phyloP scores from a whole-genome alignment of 2,113 vertebrate species.

The Actenoides lindsayi region DNA sequence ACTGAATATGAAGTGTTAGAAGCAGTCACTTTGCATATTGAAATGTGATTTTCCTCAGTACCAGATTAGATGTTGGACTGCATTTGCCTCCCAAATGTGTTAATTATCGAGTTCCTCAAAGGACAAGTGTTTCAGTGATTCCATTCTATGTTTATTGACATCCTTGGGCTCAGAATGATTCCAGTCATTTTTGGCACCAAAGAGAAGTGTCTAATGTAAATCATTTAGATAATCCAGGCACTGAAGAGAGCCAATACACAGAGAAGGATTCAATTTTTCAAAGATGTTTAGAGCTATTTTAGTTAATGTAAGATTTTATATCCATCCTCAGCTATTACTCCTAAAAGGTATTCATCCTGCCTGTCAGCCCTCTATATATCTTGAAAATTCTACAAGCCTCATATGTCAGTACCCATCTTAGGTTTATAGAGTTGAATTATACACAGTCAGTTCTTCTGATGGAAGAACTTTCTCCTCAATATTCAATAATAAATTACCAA shows the following conservation, averaged over 20 bases:
- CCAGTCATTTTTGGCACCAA: neutral
- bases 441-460: neutral
- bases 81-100: neutral
- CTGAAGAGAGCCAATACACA: neutral
- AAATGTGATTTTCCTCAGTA: neutral
- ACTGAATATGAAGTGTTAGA: neutral
- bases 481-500: neutral
- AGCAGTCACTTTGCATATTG: neutral
- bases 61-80: neutral
- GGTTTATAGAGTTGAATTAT: neutral
- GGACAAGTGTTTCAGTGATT: neutral
- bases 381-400: neutral
- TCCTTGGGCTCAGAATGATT: neutral
- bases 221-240: neutral
- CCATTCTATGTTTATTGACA: neutral
- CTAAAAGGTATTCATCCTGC: neutral
- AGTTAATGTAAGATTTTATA: neutral
- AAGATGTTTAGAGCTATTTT: neutral
- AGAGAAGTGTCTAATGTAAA: neutral
- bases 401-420: neutral
- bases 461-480: neutral
- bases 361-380: neutral
- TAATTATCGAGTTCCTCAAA: neutral
- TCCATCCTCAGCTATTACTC: neutral
- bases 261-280: neutral